Percentiles rank a stretch among this genome's conserved stretches.
Evolutionary conservation across 2,113 vertebrate species (phyloP).

Genomic region (Echinops telfairi): DNA sequence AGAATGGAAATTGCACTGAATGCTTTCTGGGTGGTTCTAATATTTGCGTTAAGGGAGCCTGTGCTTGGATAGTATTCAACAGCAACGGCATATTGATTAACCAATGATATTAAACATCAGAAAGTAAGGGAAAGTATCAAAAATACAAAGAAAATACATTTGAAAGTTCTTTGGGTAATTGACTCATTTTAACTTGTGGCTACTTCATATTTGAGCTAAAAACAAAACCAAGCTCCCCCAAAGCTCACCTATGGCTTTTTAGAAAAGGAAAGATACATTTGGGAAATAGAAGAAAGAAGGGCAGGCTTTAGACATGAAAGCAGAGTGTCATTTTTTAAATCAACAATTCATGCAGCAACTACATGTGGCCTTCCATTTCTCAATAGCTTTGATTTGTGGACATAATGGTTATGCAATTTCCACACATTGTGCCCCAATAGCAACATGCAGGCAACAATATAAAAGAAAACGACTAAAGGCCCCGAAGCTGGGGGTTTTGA

Average conservation of each 20-base stretch:
- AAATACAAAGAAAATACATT: neutral
- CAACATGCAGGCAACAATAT: conserved; percentile 35
- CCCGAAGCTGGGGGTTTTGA: conserved; percentile 52
- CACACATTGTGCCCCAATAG: conserved; percentile 58
- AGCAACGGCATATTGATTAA: neutral
- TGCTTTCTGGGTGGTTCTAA: neutral
- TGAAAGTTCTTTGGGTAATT: neutral
- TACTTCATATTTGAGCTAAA: conserved; percentile 43
- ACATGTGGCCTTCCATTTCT: neutral
- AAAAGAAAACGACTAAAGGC: conserved; percentile 35
- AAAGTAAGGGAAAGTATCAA: neutral
- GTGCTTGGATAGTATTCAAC: neutral
- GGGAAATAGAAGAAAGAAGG: neutral
- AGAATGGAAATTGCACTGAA: neutral
- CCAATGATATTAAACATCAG: neutral
- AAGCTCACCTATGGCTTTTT: neutral
- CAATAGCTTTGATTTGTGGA: conserved; percentile 66
- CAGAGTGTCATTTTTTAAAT: neutral
- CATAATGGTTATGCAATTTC: conserved; percentile 70
- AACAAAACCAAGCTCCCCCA: neutral
- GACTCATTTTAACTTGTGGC: neutral
- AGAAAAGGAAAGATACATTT: neutral
- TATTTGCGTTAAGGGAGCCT: neutral
- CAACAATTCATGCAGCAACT: neutral
- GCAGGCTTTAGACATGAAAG: neutral